Evolutionary conservation across 2,888 invertebrate genomes (phyloP), one percentile per base, ranked within the genome.

Genomic region (Lysandra coridon): DNA sequence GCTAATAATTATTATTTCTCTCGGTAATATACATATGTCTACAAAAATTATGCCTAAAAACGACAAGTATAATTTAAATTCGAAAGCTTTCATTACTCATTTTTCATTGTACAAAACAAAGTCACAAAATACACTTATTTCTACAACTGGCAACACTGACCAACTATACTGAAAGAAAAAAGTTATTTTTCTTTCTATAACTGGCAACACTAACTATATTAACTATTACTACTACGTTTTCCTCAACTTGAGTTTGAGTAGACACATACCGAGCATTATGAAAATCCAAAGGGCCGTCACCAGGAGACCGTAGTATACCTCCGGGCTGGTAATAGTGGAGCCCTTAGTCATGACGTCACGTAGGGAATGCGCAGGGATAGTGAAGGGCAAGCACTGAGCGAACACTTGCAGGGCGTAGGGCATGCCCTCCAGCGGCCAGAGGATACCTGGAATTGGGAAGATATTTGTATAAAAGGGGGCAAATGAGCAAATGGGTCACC

Each of bases 261-360:
- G 90, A 82, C 96, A 96, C 60, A 96, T 86, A 2, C 89, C 86
- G 79, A 96, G 85, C 4, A 96, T 95, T 76, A 95, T 91, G 0
- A 91, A 81, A 37, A 96, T 96, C 97, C 98, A 98, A 1, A 91
- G 95, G 0, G 95, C 12, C 44, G 96, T 95, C 0, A 97, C 95
- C 0, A 97, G 87, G 84, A 97, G 97, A 0, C 98, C 98, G 79
- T 93, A 94, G 89, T 97, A 97, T 12, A 98, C 98, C 30, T 96
- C 94, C 0, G 95, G 93, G 80, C 97, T 95, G 0, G 95, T 89
- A 62, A 98, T 91, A 0, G 95, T 88, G 93, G 96, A 96, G 0
- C 98, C 98, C 87, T 97, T 97, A 81, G 96, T 96, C 85, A 98
- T 95, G 79, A 98, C 95, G 84, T 96, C 96, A 81, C 98, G 93